These are phyloP conservation scores for Hydrocynus forskahlii DNA, from an alignment of 2,797 vertebrate species.

Conservation along the genomic window DNA sequence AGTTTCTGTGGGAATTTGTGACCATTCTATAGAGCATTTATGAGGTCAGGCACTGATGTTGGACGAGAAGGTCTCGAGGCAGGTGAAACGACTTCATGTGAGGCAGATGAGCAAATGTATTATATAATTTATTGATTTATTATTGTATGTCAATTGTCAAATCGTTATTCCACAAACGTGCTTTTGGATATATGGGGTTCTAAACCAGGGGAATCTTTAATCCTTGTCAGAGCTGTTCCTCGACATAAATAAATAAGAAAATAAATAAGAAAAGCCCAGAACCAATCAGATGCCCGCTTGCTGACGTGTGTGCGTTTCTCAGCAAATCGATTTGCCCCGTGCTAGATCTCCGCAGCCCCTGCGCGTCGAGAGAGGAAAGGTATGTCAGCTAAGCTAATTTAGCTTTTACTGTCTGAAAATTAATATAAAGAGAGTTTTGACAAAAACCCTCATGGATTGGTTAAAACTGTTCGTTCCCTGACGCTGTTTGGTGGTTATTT, in stretches of 20 bases:
- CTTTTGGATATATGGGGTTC: neutral
- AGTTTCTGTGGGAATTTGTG: too few species aligned
- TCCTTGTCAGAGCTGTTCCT: neutral
- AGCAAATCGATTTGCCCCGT: conserved; percentile 63
- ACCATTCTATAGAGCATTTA: too few species aligned
- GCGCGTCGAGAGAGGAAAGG: neutral
- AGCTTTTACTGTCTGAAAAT: neutral
- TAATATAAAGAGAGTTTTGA: neutral
- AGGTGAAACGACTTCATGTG: neutral
- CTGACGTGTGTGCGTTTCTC: conserved; percentile 13
- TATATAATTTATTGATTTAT: neutral
- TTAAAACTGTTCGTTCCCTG: neutral
- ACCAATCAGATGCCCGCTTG: conserved; percentile 44
- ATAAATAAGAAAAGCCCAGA: neutral
- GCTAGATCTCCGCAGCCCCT: neutral
- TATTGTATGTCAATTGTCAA: neutral
- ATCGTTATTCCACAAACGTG: neutral
- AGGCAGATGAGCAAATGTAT: neutral
- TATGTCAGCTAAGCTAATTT: neutral
- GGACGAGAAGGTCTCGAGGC: neutral
- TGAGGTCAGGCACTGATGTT: too few species aligned
- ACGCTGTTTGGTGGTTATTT: neutral
- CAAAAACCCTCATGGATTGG: neutral
- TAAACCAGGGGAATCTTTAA: too few species aligned
- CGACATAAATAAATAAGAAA: neutral